phyloP scores from a whole-genome alignment of 2,888 invertebrate genomes.

The Leucophenga montana region DNA sequence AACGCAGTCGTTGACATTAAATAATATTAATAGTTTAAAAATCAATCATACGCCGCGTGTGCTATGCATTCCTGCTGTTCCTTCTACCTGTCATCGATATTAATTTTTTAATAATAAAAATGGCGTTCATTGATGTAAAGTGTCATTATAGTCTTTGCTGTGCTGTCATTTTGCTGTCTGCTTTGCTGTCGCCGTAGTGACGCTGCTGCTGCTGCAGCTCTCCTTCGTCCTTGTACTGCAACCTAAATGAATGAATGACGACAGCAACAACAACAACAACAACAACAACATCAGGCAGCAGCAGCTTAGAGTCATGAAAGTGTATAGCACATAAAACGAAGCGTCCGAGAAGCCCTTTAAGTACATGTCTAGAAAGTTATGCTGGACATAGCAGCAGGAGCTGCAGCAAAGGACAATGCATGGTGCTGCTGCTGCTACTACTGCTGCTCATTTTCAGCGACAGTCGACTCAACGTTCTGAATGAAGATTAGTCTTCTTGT shows the following conservation, averaged over 20 bases:
- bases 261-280: neutral
- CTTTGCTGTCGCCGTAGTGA: constrained; percentile 31
- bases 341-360: constrained; percentile 7
- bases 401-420: neutral
- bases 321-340: neutral
- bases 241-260: constrained; percentile 32
- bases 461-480: constrained; percentile 19
- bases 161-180: constrained; percentile 52
- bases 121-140: constrained; percentile 61
- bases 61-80: constrained; percentile 5
- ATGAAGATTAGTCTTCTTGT: constrained; percentile 19
- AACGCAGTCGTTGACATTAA: constrained; percentile 26
- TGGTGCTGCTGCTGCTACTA: neutral
- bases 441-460: constrained; percentile 14
- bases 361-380: constrained; percentile 5
- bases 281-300: constrained; percentile 25
- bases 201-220: neutral
- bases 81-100: constrained; percentile 43
- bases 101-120: constrained; percentile 56
- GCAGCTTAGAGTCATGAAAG: constrained; percentile 11
- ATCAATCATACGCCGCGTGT: constrained; percentile 60
- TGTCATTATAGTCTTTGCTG: constrained; percentile 53
- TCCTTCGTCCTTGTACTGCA: neutral
- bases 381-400: constrained; percentile 12
- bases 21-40: constrained; percentile 47